phyloP scores from a whole-genome alignment of 2,888 invertebrate species.

The Dryobotodes eremita region DNA sequence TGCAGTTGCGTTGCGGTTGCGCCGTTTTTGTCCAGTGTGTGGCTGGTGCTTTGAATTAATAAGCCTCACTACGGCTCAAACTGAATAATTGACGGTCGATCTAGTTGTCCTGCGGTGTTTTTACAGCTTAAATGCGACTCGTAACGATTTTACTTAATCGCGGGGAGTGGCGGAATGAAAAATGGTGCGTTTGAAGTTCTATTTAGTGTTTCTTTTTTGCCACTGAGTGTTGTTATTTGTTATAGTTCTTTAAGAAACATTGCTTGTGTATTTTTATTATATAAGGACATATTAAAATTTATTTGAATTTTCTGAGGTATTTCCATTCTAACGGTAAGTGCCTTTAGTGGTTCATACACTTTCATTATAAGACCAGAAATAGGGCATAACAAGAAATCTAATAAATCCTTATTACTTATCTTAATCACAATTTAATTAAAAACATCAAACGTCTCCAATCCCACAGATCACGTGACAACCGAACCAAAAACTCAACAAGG shows the following conservation, averaged over 20 bases:
- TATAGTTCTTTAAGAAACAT: not conserved
- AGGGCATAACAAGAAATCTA: not conserved
- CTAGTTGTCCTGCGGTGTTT: conserved; percentile 64
- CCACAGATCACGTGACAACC: conserved; percentile 51
- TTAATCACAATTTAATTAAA: conserved; percentile 18
- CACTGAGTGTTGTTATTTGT: conserved; percentile 10
- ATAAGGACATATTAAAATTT: too few species aligned
- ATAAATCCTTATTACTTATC: conserved; percentile 22
- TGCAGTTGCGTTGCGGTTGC: conserved; percentile 82
- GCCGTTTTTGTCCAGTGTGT: conserved; percentile 80
- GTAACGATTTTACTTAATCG: conserved; percentile 58
- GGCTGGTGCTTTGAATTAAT: conserved; percentile 71
- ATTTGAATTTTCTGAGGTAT: not conserved
- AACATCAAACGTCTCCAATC: conserved; percentile 34
- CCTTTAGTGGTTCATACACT: not conserved
- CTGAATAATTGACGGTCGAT: conserved; percentile 69
- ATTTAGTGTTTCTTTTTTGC: conserved; percentile 25
- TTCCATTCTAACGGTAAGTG: not conserved
- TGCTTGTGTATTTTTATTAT: not conserved
- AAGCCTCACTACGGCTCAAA: conserved; percentile 68
- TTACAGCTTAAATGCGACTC: conserved; percentile 53
- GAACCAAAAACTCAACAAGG: conserved; percentile 68
- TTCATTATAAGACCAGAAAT: not conserved
- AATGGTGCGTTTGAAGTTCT: conserved; percentile 40
- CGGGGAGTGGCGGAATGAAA: conserved; percentile 49